Evolutionary conservation across 2,797 vertebrate genomes (phyloP).

Genomic region (Hyperoplus lanceolatus): DNA sequence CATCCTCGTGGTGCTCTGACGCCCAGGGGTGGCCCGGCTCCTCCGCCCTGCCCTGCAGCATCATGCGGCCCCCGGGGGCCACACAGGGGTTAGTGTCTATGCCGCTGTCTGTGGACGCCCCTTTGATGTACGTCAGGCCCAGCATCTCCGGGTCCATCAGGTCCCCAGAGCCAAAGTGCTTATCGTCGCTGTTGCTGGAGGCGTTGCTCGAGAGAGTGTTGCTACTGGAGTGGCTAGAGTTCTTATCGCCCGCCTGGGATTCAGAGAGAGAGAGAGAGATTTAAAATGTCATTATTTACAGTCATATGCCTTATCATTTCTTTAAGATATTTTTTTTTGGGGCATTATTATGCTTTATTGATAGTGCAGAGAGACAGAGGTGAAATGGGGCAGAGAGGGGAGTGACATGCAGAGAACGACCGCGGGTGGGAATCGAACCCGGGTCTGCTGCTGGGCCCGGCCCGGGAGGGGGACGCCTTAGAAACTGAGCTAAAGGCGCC

Average conservation of each 20-base stretch:
- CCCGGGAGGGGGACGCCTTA: too few species aligned
- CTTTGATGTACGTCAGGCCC: conserved; percentile 95
- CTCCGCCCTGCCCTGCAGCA: conserved; percentile 77
- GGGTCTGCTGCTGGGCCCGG: too few species aligned
- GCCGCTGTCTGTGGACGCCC: conserved; percentile 96
- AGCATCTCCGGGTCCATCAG: conserved; percentile 95
- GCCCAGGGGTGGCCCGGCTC: conserved; percentile 86
- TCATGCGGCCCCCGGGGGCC: conserved; percentile 76
- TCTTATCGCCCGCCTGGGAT: conserved; percentile 91
- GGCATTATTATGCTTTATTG: too few species aligned
- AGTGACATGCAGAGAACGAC: too few species aligned
- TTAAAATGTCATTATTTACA: neutral
- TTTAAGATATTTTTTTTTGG: too few species aligned
- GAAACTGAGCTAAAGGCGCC: too few species aligned
- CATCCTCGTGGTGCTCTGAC: conserved; percentile 82
- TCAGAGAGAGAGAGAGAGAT: neutral
- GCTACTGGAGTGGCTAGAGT: conserved; percentile 96
- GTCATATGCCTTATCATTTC: too few species aligned
- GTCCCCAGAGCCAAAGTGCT: conserved; percentile 95
- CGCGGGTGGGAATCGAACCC: too few species aligned
- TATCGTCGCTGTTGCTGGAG: conserved; percentile 96
- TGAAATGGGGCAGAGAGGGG: too few species aligned
- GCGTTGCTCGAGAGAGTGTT: conserved; percentile 95
- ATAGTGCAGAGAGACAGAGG: too few species aligned
- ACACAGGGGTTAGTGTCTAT: conserved; percentile 95